Evolutionary conservation across 2,797 vertebrate genomes (phyloP).

Genomic region (Enteromius viviparus): DNA sequence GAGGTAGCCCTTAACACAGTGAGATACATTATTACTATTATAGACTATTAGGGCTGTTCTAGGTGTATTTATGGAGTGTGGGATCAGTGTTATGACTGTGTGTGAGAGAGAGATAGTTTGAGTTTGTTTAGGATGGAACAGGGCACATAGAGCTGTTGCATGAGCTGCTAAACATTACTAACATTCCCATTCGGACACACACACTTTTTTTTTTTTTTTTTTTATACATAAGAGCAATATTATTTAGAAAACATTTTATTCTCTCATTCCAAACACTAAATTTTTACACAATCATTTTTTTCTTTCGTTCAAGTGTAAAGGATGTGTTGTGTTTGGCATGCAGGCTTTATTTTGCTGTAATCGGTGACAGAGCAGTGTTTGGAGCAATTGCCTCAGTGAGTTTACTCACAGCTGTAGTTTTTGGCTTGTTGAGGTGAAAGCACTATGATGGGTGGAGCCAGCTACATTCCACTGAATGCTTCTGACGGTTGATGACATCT

Average conservation of each 20-base stretch:
- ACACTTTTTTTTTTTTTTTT: background rate
- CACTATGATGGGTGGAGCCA: conserved; percentile 26
- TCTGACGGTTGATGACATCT: background rate
- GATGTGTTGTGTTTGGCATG: conserved; percentile 67
- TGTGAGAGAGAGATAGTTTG: conserved; percentile 19
- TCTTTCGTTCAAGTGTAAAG: conserved; percentile 3
- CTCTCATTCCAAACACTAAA: conserved; percentile 64
- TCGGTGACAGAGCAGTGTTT: conserved; percentile 75
- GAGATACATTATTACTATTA: background rate
- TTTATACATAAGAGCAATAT: conserved; percentile 67
- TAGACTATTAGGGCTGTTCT: conserved; percentile 74
- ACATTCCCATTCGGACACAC: conserved; percentile 33
- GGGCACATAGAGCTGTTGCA: conserved; percentile 72
- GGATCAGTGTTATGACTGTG: conserved; percentile 45
- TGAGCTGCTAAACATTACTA: conserved; percentile 58
- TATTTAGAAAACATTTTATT: conserved; percentile 43
- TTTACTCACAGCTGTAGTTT: conserved; percentile 68
- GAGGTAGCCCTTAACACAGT: background rate
- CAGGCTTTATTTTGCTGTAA: conserved; percentile 76
- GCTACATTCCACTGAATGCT: conserved; percentile 48
- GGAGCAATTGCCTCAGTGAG: conserved; percentile 77
- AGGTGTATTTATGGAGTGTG: conserved; percentile 71
- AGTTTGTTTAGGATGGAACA: conserved; percentile 65
- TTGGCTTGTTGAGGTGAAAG: conserved; percentile 48
- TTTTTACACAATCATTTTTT: conserved; percentile 51